Evolutionary conservation across 2,888 invertebrate species (phyloP), one percentile per base, ranked within the genome.

Genomic region (Nezara viridula): DNA sequence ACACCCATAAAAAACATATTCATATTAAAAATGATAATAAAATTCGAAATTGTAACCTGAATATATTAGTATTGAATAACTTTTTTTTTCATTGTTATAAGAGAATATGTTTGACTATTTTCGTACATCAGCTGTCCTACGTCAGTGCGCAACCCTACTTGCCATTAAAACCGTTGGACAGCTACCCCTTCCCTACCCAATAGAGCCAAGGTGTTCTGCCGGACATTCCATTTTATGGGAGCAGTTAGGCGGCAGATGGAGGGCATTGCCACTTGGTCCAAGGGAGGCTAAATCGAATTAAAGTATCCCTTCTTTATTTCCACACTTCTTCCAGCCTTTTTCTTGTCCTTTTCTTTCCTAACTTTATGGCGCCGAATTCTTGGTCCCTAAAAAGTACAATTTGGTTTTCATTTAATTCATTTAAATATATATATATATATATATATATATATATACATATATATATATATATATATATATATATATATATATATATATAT

Each of bases 161-260:
- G 32, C 32, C 66, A 19, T 1, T 73, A 21, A 27, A 73, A 32
- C 37, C 32, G 19, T 73, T 60, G 66, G 37, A 12, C 32, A 7
- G 19, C 32, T 21, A 7, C 66, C 32, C n/a, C 55, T 9, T 19
- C 9, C 19, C 19, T 1, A 6, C 19, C 21, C 66, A 21, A 73
- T 73, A 37, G 66, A 73, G 9, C 32, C 37, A 32, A 73, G 66
- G 66, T 73, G 66, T 21, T 37, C 66, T 37, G 66, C 66, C 37
- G 66, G 66, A 73, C 66, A 32, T 73, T 73, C 66, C 66, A 73
- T 73, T 73, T 73, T 73, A 73, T 73, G 66, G 66, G 19, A 7
- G 66, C 66, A 73, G 66, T 73, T 73, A 73, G 66, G 66, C 66
- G 32, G 66, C 66, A 73, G 66, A 73, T 73, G 66, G 66, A 73